phyloP scores from a whole-genome alignment of 2,888 invertebrate genomes.

The Chalcis sispes region DNA sequence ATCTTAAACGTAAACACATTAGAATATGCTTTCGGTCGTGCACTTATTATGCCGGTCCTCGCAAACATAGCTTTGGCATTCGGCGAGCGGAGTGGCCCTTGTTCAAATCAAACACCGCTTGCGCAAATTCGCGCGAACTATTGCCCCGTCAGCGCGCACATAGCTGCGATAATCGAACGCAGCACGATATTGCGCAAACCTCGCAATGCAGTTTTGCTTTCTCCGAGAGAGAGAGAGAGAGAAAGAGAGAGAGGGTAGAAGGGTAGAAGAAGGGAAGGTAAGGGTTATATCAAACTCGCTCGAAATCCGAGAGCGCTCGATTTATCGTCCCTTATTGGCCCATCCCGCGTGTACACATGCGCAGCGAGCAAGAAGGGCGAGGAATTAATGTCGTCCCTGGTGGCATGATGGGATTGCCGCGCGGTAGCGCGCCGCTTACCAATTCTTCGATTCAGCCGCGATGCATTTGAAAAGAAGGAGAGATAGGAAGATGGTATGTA shows the following conservation, averaged over 20 bases:
- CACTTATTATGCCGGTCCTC: no score
- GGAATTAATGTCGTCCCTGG: no score
- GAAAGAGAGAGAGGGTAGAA: not conserved
- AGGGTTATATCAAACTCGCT: no score
- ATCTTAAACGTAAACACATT: no score
- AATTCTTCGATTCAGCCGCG: no score
- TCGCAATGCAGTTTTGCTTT: not conserved
- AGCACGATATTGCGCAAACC: not conserved
- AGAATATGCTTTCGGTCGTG: no score
- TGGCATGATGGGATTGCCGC: no score
- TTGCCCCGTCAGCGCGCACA: not conserved
- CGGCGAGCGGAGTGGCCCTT: conserved; percentile 63
- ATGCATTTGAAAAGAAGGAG: no score
- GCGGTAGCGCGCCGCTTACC: no score
- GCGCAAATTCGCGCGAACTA: conserved; percentile 39
- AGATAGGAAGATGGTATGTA: no score
- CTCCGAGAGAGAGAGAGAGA: not conserved
- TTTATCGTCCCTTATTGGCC: conserved; percentile 11
- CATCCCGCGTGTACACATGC: not conserved
- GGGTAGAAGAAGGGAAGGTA: not conserved
- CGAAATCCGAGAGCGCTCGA: not conserved
- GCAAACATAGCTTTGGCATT: conserved; percentile 64
- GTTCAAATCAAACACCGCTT: conserved; percentile 62
- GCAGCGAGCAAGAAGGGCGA: no score
- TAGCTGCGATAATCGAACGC: no score